These are phyloP conservation scores for Macrosoma leucophasiata DNA, from an alignment of 2,888 invertebrate species.

Conservation along the genomic window DNA sequence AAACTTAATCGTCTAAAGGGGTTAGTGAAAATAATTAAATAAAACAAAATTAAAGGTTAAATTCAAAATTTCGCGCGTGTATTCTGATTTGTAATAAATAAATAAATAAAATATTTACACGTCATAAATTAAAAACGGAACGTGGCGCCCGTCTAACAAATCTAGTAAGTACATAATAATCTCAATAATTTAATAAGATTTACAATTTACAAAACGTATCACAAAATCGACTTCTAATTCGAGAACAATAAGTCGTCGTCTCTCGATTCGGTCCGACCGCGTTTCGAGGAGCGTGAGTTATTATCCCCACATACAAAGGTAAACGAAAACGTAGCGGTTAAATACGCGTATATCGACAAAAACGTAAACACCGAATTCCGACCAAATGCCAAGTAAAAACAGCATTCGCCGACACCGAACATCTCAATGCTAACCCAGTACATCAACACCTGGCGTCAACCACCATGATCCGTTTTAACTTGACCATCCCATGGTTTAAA, in stretches of 20 bases:
- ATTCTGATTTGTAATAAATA: slow-evolving; percentile 55
- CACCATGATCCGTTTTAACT: slow-evolving; percentile 52
- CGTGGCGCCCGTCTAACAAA: slow-evolving; percentile 27
- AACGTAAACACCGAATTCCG: slow-evolving; percentile 17
- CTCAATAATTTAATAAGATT: no score
- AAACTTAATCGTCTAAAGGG: no score
- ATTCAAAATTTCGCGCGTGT: slow-evolving; percentile 53
- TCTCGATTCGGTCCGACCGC: slow-evolving; percentile 49
- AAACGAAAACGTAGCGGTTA: slow-evolving; percentile 28
- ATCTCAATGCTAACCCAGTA: slow-evolving; percentile 44
- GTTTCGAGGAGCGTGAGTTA: slow-evolving; percentile 58
- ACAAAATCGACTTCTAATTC: slow-evolving; percentile 16
- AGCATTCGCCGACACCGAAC: slow-evolving; percentile 43
- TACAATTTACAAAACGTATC: slow-evolving; percentile 8
- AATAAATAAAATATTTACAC: slow-evolving; percentile 48
- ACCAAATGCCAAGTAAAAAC: slow-evolving; percentile 40
- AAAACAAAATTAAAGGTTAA: slow-evolving; percentile 39
- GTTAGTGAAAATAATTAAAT: no score
- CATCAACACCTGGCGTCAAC: slow-evolving; percentile 44
- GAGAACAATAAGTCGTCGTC: slow-evolving; percentile 67
- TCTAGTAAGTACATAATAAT: no score
- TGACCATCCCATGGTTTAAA: slow-evolving; percentile 58
- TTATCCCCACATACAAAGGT: slow-evolving; percentile 47
- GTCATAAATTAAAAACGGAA: slow-evolving; percentile 36
- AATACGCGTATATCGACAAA: no score